phyloP scores from a whole-genome alignment of 92 coral and sea anemone genomes.

The Muricea muricata region DNA sequence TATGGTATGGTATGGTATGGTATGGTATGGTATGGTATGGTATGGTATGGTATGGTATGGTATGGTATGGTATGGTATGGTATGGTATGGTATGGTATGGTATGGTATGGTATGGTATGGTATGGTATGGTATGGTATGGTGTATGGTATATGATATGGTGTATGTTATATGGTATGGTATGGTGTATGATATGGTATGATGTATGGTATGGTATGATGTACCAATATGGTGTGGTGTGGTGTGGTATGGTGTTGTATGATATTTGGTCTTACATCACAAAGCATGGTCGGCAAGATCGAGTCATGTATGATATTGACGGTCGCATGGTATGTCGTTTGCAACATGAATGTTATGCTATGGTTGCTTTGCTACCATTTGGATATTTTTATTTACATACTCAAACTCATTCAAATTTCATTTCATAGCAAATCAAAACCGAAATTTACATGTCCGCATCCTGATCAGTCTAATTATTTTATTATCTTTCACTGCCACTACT shows the following conservation, averaged over 20 bases:
- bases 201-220: no score
- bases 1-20: neutral
- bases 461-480: neutral
- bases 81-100: slow-evolving; percentile 5
- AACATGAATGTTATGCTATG: no score
- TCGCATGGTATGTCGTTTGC: neutral
- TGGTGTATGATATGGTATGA: neutral
- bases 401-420: no score
- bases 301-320: no score
- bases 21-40: neutral
- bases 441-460: neutral
- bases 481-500: neutral
- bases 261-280: no score
- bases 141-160: neutral
- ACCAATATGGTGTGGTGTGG: neutral
- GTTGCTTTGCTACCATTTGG: no score
- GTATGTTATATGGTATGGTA: neutral
- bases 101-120: slow-evolving; percentile 2
- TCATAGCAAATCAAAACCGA: neutral
- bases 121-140: slow-evolving; percentile 3
- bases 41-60: neutral
- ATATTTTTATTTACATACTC: no score
- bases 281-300: no score
- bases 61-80: neutral
- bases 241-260: neutral